Conservation (phyloP, 2,113 vertebrate species). For the Phocoena phocoena region DNA sequence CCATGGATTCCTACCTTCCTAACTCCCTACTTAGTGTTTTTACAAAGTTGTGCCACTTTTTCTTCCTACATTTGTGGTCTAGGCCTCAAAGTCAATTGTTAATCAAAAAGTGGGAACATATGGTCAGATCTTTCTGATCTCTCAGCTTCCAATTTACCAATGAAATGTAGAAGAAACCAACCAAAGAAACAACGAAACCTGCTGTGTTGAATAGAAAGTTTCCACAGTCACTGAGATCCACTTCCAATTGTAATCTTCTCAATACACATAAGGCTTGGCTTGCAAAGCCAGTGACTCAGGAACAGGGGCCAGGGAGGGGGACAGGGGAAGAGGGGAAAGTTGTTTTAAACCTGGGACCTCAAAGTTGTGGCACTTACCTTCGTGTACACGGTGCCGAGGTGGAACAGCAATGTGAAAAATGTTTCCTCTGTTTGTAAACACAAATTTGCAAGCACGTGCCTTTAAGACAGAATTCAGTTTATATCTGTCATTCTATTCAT, state of each 20-base stretch:
- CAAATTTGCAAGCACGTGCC: background rate
- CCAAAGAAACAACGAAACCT: background rate
- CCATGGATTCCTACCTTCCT: constrained; percentile 48
- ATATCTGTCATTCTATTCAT: background rate
- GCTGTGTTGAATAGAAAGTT: constrained; percentile 44
- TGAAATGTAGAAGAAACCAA: background rate
- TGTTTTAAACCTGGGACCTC: no score
- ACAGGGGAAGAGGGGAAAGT: no score
- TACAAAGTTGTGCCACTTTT: constrained; percentile 68
- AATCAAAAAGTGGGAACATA: constrained; percentile 73
- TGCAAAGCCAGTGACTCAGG: background rate
- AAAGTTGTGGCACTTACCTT: background rate
- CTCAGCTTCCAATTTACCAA: background rate
- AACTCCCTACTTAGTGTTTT: constrained; percentile 75
- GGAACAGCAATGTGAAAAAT: background rate
- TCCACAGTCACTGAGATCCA: background rate
- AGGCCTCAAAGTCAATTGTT: constrained; percentile 73
- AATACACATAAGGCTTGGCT: background rate
- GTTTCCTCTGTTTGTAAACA: background rate
- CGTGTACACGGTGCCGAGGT: no score
- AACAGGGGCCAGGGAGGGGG: background rate
- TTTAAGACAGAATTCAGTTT: background rate
- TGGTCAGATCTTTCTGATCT: constrained; percentile 53
- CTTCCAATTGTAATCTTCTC: background rate
- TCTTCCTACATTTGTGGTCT: constrained; percentile 74